These are phyloP conservation scores for Steatornis caripensis DNA, from an alignment of 2,113 vertebrate species.

Conservation along the genomic window DNA sequence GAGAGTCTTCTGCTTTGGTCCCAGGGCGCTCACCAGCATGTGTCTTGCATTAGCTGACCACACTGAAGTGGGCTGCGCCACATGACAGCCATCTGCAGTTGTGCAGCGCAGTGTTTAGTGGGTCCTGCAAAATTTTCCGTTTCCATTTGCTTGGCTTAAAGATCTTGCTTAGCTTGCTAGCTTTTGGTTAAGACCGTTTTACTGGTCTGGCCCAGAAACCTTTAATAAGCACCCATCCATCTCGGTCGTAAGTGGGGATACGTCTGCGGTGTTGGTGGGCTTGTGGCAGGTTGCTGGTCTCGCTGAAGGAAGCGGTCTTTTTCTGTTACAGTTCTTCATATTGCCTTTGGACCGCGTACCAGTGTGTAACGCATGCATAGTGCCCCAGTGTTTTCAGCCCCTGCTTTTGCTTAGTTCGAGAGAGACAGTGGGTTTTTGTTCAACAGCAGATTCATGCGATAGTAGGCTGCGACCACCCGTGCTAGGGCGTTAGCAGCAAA, in stretches of 20 bases:
- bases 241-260: accelerated
- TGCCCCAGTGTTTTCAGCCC: neutral
- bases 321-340: neutral
- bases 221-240: neutral
- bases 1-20: slow-evolving; percentile 22
- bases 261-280: neutral
- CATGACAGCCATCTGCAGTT: slow-evolving; percentile 27
- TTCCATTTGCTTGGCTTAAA: neutral
- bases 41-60: slow-evolving; percentile 55
- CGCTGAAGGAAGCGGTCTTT: neutral
- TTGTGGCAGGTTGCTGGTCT: neutral
- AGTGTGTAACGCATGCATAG: neutral
- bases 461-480: neutral
- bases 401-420: neutral
- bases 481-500: neutral
- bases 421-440: neutral
- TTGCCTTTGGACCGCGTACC: neutral
- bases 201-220: neutral
- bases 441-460: accelerated
- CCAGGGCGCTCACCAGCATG: neutral
- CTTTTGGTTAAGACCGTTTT: neutral
- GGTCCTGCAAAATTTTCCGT: neutral
- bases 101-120: neutral
- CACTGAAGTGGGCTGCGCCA: slow-evolving; percentile 22
- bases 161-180: slow-evolving; percentile 41